Evolutionary conservation across 1,140 invertebrate species (phyloP), one percentile per base, ranked within the genome.

Genomic region (Formica selysi): DNA sequence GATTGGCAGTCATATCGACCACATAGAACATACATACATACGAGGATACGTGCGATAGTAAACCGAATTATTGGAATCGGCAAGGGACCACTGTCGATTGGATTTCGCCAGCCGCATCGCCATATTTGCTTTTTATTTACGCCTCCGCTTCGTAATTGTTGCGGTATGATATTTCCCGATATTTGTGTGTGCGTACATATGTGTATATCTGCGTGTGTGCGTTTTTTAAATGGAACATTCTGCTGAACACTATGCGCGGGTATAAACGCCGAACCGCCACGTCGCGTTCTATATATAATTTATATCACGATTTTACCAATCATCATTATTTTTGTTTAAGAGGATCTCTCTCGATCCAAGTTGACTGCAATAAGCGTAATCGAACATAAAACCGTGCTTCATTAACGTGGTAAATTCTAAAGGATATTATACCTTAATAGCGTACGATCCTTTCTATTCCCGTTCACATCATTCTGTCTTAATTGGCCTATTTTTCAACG

Each of bases 11-110:
- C 26, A 44, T 29, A 48, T 36, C n/a, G 51, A 22, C 48, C 29
- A 57, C 79, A 57, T 19, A 38, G 19, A 73, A 44, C 61, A 73
- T 73, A 71, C 22, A 61, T n/a, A 61, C 13, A 51, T 36, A 3
- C 11, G 68, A 36, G 44, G 54, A 54, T 81, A 48, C 64, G 54
- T 62, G 76, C 68, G 65, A 74, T 84, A 79, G 86, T 76, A 86
- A 88, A 91, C 74, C 83, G 84, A 87, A 91, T 91, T 91, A 91
- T 91, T 89, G 88, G 76, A 91, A 86, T 80, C 76, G 85, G 88
- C 88, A 78, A 62, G 70, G 54, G 74, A 78, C 62, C 59, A 59
- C 73, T 54, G 44, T 81, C 65, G 64, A 88, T 86, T 68, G 68
- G 74, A 83, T 87, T 90, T 90, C 51, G 79, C 59, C 44, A 70